A percentile compares a stretch with the other conserved stretches of the same genome.
Conservation (phyloP, 2,113 vertebrate species). For the Albula goreensis region DNA sequence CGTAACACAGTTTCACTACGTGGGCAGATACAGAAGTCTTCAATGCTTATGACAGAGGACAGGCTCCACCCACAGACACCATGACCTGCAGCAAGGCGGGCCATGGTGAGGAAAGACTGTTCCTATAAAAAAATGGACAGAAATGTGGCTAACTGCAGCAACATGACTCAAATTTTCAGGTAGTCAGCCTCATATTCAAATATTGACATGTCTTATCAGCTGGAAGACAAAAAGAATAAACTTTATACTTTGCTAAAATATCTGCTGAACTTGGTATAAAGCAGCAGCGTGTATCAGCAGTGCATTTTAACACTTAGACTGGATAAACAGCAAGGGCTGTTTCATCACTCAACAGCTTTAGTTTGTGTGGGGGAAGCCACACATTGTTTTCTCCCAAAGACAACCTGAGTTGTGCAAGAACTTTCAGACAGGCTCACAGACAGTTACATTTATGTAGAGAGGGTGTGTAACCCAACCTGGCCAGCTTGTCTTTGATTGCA, state of each 20-base stretch:
- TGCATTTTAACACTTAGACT: not conserved
- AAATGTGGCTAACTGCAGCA: not conserved
- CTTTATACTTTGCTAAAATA: constrained; percentile 40
- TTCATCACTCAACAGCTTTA: not conserved
- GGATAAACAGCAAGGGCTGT: constrained; percentile 5
- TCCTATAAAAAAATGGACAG: constrained; percentile 18
- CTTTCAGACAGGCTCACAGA: not conserved
- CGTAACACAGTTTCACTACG: no score
- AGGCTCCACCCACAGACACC: not conserved
- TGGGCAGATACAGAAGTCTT: not conserved
- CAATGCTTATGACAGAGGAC: not conserved
- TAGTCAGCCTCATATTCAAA: constrained; percentile 42
- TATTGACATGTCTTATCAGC: constrained; percentile 52
- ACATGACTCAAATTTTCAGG: not conserved
- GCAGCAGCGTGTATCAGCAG: not conserved
- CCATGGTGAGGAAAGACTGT: not conserved
- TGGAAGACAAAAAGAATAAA: constrained; percentile 34
- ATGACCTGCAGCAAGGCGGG: not conserved
- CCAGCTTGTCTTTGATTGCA: not conserved
- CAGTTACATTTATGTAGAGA: not conserved
- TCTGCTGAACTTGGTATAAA: constrained; percentile 1
- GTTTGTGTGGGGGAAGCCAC: not conserved
- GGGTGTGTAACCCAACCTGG: not conserved
- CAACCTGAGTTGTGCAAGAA: constrained; percentile 1
- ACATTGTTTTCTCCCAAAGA: constrained; percentile 19